Conservation (phyloP, 2,888 invertebrate genomes). For the Melanophora roralis region DNA sequence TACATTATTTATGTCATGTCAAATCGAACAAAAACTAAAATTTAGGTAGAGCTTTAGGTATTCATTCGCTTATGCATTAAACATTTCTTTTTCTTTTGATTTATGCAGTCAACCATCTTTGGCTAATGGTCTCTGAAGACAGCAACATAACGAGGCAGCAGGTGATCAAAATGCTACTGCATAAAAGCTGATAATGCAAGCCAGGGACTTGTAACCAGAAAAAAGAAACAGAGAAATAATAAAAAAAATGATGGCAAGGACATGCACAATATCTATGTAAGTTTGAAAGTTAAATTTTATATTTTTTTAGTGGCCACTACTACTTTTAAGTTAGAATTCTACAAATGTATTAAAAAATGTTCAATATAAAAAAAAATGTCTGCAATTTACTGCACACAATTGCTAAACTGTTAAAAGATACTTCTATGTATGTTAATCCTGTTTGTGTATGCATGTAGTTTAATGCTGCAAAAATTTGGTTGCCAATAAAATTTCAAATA, state of each 20-base stretch:
- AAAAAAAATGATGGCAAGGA: conserved; percentile 4
- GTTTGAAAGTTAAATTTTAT: conserved; percentile 35
- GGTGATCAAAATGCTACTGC: conserved; percentile 8
- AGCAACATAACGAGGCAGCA: conserved; percentile 35
- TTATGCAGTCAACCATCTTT: conserved; percentile 58
- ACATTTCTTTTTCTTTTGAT: conserved; percentile 44
- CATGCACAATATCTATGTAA: conserved; percentile 39
- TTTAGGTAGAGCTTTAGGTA: conserved; percentile 53
- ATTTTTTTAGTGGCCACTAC: conserved; percentile 22
- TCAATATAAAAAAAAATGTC: background rate
- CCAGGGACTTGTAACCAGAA: conserved; percentile 1
- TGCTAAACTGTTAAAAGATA: background rate
- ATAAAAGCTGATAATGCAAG: conserved; percentile 21
- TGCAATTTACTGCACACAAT: background rate
- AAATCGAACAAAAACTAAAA: conserved; percentile 46
- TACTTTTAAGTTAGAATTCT: background rate
- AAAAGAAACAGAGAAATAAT: background rate
- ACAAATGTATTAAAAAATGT: too few relatives aligned
- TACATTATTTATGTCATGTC: conserved; percentile 15
- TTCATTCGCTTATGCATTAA: conserved; percentile 17
- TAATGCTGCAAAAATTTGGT: background rate
- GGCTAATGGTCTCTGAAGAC: conserved; percentile 59
- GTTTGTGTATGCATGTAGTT: too few relatives aligned
- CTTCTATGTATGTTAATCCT: background rate
- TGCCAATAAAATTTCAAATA: conserved; percentile 37